These are phyloP conservation scores for Apoda limacodes DNA, from an alignment of 2,888 invertebrate genomes.

Conservation along the genomic window DNA sequence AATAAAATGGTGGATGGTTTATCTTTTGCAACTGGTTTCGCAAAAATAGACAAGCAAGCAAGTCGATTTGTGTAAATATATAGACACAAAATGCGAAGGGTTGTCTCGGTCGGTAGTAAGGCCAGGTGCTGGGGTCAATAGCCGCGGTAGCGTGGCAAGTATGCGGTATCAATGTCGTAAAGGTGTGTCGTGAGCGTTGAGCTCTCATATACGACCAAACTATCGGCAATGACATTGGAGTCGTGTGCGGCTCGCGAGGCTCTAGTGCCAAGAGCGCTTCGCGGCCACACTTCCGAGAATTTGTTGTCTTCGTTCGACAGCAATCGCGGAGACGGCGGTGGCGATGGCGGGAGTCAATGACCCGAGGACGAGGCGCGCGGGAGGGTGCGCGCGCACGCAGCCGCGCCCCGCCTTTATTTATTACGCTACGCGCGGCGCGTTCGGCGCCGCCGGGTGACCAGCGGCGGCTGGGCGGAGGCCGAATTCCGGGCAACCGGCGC, in stretches of 20 bases:
- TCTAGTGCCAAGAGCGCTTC: slow-evolving; percentile 46
- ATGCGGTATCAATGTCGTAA: slow-evolving; percentile 10
- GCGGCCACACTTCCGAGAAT: slow-evolving; percentile 43
- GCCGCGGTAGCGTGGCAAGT: slow-evolving; percentile 30
- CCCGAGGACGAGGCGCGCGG: slow-evolving; percentile 48
- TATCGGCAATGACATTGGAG: slow-evolving; percentile 60
- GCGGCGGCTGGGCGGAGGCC: slow-evolving; percentile 33
- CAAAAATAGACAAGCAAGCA: slow-evolving; percentile 26
- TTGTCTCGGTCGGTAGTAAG: too few relatives aligned
- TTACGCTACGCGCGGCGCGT: slow-evolving; percentile 61
- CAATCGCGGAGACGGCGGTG: slow-evolving; percentile 22
- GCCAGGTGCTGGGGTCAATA: slow-evolving; percentile 44
- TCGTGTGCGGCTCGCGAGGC: slow-evolving; percentile 20
- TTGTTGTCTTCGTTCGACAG: slow-evolving; percentile 41
- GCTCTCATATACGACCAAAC: slow-evolving; percentile 19
- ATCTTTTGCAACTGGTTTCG: slow-evolving; percentile 35
- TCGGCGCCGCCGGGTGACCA: slow-evolving; percentile 25
- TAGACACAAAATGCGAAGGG: slow-evolving; percentile 15
- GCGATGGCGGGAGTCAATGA: slow-evolving; percentile 55
- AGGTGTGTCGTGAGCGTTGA: slow-evolving; percentile 15
- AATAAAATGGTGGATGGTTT: slow-evolving; percentile 29
- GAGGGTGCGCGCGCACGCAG: slow-evolving; percentile 67
- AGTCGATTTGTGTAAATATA: slow-evolving; percentile 10
- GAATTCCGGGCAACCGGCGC: slow-evolving; percentile 59
- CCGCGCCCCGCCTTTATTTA: slow-evolving; percentile 69